Conservation (phyloP, 2,888 invertebrate genomes). For the Siphonodentalium dalli region DNA sequence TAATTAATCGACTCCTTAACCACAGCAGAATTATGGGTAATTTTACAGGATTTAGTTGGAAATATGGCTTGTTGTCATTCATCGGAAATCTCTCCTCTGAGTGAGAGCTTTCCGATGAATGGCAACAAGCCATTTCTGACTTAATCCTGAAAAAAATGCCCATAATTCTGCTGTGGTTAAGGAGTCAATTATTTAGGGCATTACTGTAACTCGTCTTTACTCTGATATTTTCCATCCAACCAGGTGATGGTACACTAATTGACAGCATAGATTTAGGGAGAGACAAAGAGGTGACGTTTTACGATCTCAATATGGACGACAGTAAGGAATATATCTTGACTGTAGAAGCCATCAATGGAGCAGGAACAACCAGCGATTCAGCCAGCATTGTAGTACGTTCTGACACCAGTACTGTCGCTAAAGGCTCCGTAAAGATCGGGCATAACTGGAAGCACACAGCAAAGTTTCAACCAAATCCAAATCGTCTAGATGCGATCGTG, state of each 20-base stretch:
- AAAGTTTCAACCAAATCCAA: conserved; percentile 11
- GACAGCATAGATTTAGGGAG: conserved; percentile 3
- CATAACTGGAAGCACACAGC: conserved; percentile 6
- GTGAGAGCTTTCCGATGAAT: too few relatives aligned
- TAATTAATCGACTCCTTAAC: too few relatives aligned
- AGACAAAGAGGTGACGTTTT: conserved; percentile 8
- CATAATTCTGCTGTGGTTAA: too few relatives aligned
- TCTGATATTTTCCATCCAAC: not conserved
- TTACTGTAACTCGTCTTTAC: not conserved
- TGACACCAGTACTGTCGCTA: conserved; percentile 9
- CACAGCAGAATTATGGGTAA: too few relatives aligned
- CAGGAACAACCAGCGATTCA: conserved; percentile 6
- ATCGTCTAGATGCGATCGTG: not conserved
- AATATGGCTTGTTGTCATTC: too few relatives aligned
- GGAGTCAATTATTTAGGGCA: too few relatives aligned
- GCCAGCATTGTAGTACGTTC: conserved; percentile 4
- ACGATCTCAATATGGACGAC: conserved; percentile 3
- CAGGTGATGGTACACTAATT: not conserved
- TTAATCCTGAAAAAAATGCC: too few relatives aligned
- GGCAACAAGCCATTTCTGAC: too few relatives aligned
- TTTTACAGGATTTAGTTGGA: too few relatives aligned
- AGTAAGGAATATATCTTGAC: conserved; percentile 6
- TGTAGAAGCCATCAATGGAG: conserved; percentile 15
- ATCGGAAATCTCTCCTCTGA: too few relatives aligned
- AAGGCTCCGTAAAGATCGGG: conserved; percentile 18